A percentile compares a stretch with the other conserved stretches of the same genome.
Conservation (phyloP, 2,113 vertebrate genomes). For the Aptenodytes patagonicus region DNA sequence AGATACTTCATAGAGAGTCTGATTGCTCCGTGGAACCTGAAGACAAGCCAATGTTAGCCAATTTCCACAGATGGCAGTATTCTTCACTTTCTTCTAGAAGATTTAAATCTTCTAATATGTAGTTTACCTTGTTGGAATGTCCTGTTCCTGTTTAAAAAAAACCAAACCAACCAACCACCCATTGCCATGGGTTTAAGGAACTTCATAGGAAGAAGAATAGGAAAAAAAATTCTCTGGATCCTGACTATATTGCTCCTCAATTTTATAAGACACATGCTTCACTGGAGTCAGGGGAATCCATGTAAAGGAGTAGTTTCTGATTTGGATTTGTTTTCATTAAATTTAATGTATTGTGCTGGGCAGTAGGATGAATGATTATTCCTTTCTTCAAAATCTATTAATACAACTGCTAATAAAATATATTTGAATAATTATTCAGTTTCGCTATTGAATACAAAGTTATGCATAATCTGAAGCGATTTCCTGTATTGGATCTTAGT, state of each 20-base stretch:
- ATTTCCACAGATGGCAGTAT: not conserved
- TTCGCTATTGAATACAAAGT: not conserved
- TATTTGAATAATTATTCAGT: not conserved
- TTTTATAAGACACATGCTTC: not conserved
- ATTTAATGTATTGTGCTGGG: not conserved
- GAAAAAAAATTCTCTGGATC: not conserved
- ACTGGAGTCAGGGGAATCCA: not conserved
- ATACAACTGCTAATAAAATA: not conserved
- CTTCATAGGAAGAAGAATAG: not conserved
- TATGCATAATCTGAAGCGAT: not conserved
- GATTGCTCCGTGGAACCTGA: not conserved
- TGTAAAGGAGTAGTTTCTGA: not conserved
- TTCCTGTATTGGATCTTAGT: not conserved
- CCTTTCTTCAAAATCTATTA: not conserved
- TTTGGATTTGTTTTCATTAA: not conserved
- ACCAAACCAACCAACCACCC: too few relatives aligned
- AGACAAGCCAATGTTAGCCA: not conserved
- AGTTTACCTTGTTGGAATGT: not conserved
- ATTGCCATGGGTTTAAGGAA: not conserved
- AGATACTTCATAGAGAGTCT: not conserved
- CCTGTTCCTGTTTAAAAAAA: not conserved
- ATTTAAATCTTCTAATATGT: not conserved
- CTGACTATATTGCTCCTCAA: not conserved
- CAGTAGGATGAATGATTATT: not conserved
- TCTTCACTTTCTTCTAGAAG: not conserved